Evolutionary conservation across 2,797 vertebrate species (phyloP), one percentile per base, ranked within the genome.

Genomic region (Pelodytes ibericus): DNA sequence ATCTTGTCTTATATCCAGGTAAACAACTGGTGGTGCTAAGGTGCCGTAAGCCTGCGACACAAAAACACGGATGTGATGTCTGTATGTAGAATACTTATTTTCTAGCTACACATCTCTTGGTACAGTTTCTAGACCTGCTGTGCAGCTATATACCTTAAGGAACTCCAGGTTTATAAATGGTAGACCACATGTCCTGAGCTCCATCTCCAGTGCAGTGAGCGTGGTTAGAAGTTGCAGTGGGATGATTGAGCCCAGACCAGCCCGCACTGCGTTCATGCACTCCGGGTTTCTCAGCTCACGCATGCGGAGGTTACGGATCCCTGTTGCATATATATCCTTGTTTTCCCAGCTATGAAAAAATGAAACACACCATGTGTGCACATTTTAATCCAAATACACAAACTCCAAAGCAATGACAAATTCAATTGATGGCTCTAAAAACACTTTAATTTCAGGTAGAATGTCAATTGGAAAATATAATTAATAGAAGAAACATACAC

Each of bases 111-210:
- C 11, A 5, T 36, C 33, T 36, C 5, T 1, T 36, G 33, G 5
- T 11, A 36, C 5, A 5, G 11, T 36, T 36, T 11, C 33, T 36
- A 36, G 2, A 3, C 6, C 4, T 1, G n/a, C 66, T 16, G 22
- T 20, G 3, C 74, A n/a, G 29, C 29, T 7, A 18, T n/a, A 0
- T 75, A 98, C 97, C 95, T 99, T 99, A 30, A 99, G 94, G 81
- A 99, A 99, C 88, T 99, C 96, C 82, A 99, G 90, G 90, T 95
- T 98, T 85, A 99, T 96, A 87, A 95, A 94, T 0, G 97, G 97
- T 77, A 98, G 90, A 58, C 97, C 97, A 0, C 97, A 99, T 1
- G 97, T 98, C 67, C 97, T 93, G 79, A 99, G 91, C 87, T 99
- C 97, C 91, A 98, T 92, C 90, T 99, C 96, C 2, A 94, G 86